phyloP scores from a whole-genome alignment of 2,113 vertebrate species.

The Elachura formosa region DNA sequence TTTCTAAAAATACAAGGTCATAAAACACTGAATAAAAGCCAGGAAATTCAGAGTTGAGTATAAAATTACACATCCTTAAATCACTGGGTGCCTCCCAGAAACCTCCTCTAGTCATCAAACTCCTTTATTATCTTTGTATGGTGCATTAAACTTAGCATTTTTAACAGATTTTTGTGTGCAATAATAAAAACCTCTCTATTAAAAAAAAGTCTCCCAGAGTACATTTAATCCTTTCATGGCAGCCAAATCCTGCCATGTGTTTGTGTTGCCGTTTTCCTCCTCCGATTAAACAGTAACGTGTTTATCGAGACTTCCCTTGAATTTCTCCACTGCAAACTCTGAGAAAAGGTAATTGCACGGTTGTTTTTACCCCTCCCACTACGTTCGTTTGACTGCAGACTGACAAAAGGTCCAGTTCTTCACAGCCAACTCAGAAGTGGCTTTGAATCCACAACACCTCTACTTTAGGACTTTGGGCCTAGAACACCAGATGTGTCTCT shows the following conservation, averaged over 20 bases:
- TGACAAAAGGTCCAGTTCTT: slow-evolving; percentile 43
- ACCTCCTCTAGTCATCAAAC: not conserved
- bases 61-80: slow-evolving; percentile 35
- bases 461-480: slow-evolving; percentile 49
- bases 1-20: slow-evolving; percentile 49
- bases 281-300: slow-evolving; percentile 52
- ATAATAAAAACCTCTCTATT: slow-evolving; percentile 23
- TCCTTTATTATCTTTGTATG: not conserved
- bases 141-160: not conserved
- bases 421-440: slow-evolving; percentile 43
- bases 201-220: not conserved
- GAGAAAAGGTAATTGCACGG: slow-evolving; percentile 9
- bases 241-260: slow-evolving; percentile 44
- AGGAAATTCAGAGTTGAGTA: slow-evolving; percentile 29
- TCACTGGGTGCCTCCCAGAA: not conserved
- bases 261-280: slow-evolving; percentile 37
- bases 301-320: slow-evolving; percentile 48
- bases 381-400: not conserved
- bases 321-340: slow-evolving; percentile 35
- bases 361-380: not conserved
- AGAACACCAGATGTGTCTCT: slow-evolving; percentile 34
- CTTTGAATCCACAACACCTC: slow-evolving; percentile 42
- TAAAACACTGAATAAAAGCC: slow-evolving; percentile 41
- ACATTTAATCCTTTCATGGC: slow-evolving; percentile 38
- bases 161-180: not conserved